Conservation (phyloP, 2,888 invertebrate genomes). For the Latheticus oryzae region DNA sequence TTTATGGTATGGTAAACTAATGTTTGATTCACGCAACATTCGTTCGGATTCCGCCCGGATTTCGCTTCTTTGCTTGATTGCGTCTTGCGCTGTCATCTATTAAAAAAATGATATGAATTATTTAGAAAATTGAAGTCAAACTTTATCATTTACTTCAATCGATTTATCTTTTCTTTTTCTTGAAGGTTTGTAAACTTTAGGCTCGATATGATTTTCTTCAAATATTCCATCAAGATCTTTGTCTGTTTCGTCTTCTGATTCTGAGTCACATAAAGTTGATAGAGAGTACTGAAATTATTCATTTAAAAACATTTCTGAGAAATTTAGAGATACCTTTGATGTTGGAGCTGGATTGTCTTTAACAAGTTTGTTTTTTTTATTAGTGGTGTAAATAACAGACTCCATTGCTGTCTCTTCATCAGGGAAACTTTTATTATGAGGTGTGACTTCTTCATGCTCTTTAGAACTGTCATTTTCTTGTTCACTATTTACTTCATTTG, state of each 20-base stretch:
- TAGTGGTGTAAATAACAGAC: conserved; percentile 41
- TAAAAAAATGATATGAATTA: conserved; percentile 35
- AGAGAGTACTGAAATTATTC: conserved; percentile 54
- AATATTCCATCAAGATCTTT: conserved; percentile 39
- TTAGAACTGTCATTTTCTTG: conserved; percentile 24
- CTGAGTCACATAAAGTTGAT: conserved; percentile 69
- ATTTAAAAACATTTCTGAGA: conserved; percentile 12
- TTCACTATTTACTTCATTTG: conserved; percentile 31
- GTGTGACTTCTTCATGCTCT: conserved; percentile 16
- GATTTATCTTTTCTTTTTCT: conserved; percentile 28
- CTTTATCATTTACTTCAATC: conserved; percentile 44
- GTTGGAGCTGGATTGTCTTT: not conserved
- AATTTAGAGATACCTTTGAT: conserved; percentile 8
- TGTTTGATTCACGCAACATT: conserved; percentile 78
- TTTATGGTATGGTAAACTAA: conserved; percentile 87
- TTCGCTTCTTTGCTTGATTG: conserved; percentile 77
- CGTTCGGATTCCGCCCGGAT: conserved; percentile 89
- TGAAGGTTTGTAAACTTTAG: conserved; percentile 17
- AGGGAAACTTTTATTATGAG: conserved; percentile 45
- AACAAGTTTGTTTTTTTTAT: conserved; percentile 43
- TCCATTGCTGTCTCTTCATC: conserved; percentile 34
- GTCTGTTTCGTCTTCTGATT: conserved; percentile 63
- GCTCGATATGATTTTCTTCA: conserved; percentile 15
- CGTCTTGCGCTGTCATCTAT: conserved; percentile 64
- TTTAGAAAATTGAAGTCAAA: too few species aligned